These are phyloP conservation scores for Nannospalax galili DNA, from an alignment of 2,113 vertebrate genomes.

Conservation along the genomic window DNA sequence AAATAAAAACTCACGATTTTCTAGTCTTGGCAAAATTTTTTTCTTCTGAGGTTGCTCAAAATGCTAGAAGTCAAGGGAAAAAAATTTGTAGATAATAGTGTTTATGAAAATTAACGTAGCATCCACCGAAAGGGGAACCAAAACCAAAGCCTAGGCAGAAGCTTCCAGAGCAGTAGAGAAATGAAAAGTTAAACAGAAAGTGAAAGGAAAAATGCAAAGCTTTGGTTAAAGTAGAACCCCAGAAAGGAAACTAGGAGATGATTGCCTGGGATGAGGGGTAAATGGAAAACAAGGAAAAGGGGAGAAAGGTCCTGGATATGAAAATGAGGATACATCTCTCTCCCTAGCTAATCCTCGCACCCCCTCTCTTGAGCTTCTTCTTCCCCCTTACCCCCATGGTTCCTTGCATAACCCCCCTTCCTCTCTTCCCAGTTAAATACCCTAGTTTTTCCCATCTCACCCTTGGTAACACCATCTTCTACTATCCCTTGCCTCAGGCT, in stretches of 20 bases:
- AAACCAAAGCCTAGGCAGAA: constrained; percentile 91
- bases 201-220: constrained; percentile 78
- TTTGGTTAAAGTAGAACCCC: constrained; percentile 92
- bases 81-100: constrained; percentile 85
- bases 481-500: too few species aligned
- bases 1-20: constrained; percentile 91
- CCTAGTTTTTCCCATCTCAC: too few species aligned
- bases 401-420: too few species aligned
- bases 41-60: constrained; percentile 89
- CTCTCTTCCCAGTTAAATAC: too few species aligned
- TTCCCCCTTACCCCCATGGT: too few species aligned
- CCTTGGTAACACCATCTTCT: too few species aligned
- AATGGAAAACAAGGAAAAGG: not conserved
- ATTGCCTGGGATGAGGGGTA: constrained; percentile 84
- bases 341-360: too few species aligned
- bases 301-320: constrained; percentile 83
- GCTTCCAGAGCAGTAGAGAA: constrained; percentile 85
- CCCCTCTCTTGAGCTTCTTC: too few species aligned
- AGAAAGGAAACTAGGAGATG: constrained; percentile 88
- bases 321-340: constrained; percentile 72
- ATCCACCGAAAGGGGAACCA: constrained; percentile 92
- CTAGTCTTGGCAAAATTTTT: constrained; percentile 89
- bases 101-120: constrained; percentile 87
- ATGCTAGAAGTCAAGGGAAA: constrained; percentile 92
- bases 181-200: constrained; percentile 55